Evolutionary conservation across 2,888 invertebrate genomes (phyloP), one percentile per base, ranked within the genome.

Genomic region (Synergus japonicus): DNA sequence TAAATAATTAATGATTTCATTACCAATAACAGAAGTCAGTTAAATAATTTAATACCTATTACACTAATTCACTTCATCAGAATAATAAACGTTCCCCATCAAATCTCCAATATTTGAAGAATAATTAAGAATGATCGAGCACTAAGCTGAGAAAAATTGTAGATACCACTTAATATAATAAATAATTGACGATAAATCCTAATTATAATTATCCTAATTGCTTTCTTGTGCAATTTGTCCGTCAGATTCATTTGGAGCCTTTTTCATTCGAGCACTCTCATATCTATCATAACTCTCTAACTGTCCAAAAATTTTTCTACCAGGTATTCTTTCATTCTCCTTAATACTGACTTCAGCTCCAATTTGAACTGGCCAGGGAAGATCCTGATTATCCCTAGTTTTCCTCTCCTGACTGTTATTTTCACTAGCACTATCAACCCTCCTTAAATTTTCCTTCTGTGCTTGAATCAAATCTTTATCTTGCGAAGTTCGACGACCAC

Each of bases 321-420:
- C 91, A 15, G 91, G 83, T 60, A 90, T 86, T 58, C 90, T 88
- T 9, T 91, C 90, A 64, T 89, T 89, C 4, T 91, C 89, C 79
- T 91, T 92, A n/a, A 91, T 87, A 79, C 84, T 91, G 1, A 91
- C 87, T 78, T 92, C 90, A 0, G 91, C 87, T 5, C 90, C 90
- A 22, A 91, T 86, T 69, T 91, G 89, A 18, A 91, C 87, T 3
- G 91, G 89, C 91, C 92, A 91, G 0, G 90, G 90, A 9, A 88
- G 13, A 13, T 88, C 87, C 4, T 85, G 80, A 54, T 83, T 80
- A 54, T 84, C 83, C 0, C 84, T 79, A 5, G 66, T 77, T n/a
- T 73, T 73, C 15, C 82, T 82, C 60, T 79, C 65, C 10, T 81
- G 81, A 73, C 79, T 83, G 13, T 44, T 67, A 43, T 81, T 82